A percentile compares a stretch with the other conserved stretches of the same genome.
Evolutionary conservation across 2,113 vertebrate genomes (phyloP).

Genomic region (Poeciliopsis turrubarensis): DNA sequence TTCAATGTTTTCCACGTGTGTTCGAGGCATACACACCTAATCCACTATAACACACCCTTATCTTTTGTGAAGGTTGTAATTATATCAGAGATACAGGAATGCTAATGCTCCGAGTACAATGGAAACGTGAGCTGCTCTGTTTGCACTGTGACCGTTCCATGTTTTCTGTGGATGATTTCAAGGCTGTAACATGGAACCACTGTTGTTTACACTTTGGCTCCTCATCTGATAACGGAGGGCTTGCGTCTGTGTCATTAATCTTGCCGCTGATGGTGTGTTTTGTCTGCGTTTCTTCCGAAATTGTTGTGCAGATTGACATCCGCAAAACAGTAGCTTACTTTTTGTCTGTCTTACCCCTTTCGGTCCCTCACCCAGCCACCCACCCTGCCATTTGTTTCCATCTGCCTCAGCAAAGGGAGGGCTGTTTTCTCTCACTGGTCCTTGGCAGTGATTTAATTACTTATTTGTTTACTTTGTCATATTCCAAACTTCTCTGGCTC

Average conservation of each 20-base stretch:
- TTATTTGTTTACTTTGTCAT: slow-evolving; percentile 74
- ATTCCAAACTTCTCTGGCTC: slow-evolving; percentile 63
- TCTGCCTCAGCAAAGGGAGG: slow-evolving; percentile 48
- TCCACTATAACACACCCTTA: slow-evolving; percentile 6
- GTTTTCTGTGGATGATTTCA: slow-evolving; percentile 39
- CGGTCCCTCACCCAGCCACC: slow-evolving; percentile 31
- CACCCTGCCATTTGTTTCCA: slow-evolving; percentile 45
- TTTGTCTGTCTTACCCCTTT: slow-evolving; percentile 10
- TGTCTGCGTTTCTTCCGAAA: background rate
- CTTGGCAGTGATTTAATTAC: slow-evolving; percentile 72
- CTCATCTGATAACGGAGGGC: slow-evolving; percentile 3
- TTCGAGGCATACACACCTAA: background rate
- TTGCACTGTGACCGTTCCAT: slow-evolving; percentile 36
- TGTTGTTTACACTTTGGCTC: slow-evolving; percentile 16
- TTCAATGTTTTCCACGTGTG: background rate
- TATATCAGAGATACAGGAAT: slow-evolving; percentile 25
- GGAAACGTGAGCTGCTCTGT: slow-evolving; percentile 18
- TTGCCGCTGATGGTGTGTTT: background rate
- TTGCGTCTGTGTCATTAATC: background rate
- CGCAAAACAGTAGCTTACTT: slow-evolving; percentile 1
- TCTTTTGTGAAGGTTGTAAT: slow-evolving; percentile 15
- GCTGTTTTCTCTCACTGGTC: slow-evolving; percentile 54
- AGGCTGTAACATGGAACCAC: slow-evolving; percentile 40
- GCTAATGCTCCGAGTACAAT: slow-evolving; percentile 29
- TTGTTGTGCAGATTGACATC: slow-evolving; percentile 13